Evolutionary conservation across 2,888 invertebrate species (phyloP), one percentile per base, ranked within the genome.

Genomic region (Dichetophora obliterata): DNA sequence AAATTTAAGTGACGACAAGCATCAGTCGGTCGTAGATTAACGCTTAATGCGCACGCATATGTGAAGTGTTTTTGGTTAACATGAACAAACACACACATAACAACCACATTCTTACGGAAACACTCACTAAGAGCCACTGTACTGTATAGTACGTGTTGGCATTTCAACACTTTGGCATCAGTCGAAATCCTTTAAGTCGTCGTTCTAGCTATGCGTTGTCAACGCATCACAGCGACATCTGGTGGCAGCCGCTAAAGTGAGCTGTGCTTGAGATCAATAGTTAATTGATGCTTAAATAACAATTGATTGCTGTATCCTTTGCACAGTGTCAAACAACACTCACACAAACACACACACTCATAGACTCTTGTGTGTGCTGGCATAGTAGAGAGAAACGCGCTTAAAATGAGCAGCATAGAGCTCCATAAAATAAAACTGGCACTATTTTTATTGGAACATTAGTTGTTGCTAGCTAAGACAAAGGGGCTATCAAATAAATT

Each of bases 131-230:
- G 27, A 19, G n/a, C 27, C 16, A 3, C 82, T 83, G 31, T 31
- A 48, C 3, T 84, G 83, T 85, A n/a, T n/a, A n/a, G n/a, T n/a
- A 83, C 84, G 75, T 66, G 31, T 24, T 57, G 69, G 19, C 69
- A 69, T 50, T 54, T 69, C 69, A 14, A 54, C 69, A 69, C 69
- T 69, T 31, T 34, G 54, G 52, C 31, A 31, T 16, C 61, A 19
- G 52, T 54, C 69, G 31, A 19, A 69, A 52, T 69, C 69, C 69
- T 52, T 54, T 31, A 69, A 69, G 69, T 69, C 31, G n/a, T 34
- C 31, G 69, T n/a, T 54, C 16, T 27, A 16, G 27, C 66, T 66
- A 19, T 22, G 19, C 19, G 11, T n/a, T 66, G 66, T 19, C n/a
- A 43, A 66, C 37, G 65, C 65, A 16, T 34, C 65, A n/a, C 59